Evolutionary conservation across 2,113 vertebrate genomes (phyloP).

Genomic region (Stomatorhinus ivindoensis): DNA sequence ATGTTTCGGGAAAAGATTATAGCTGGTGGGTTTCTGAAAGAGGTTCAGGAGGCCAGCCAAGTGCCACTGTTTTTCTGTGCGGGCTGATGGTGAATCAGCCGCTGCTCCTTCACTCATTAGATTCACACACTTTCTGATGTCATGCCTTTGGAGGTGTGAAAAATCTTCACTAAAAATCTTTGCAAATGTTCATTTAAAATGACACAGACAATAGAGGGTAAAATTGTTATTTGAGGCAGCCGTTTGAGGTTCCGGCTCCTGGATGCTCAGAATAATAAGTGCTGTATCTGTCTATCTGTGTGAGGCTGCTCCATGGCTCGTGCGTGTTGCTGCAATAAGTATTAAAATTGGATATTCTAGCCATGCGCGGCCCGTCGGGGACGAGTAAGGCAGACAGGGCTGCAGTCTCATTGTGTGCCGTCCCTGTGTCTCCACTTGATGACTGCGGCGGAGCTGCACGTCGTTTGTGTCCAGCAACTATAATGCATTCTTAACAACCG

Average conservation of each 20-base stretch:
- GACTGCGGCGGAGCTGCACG: neutral
- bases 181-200: neutral
- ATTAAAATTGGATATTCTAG: slow-evolving; percentile 54
- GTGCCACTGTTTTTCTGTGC: slow-evolving; percentile 27
- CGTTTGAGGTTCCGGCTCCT: neutral
- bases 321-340: slow-evolving; percentile 58
- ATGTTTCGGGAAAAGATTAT: slow-evolving; percentile 48
- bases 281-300: neutral
- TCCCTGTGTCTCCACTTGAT: slow-evolving; percentile 28
- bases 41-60: slow-evolving; percentile 37
- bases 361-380: slow-evolving; percentile 38
- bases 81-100: slow-evolving; percentile 17
- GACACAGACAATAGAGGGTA: neutral
- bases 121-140: slow-evolving; percentile 7
- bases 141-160: neutral
- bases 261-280: neutral
- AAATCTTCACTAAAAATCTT: neutral
- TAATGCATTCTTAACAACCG: neutral
- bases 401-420: slow-evolving; percentile 37
- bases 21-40: slow-evolving; percentile 41
- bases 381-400: slow-evolving; percentile 30
- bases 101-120: slow-evolving; percentile 33
- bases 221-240: neutral
- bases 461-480: neutral
- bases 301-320: slow-evolving; percentile 20